Base-by-base conservation (phyloP, 2,113 vertebrate species). In the Riparia riparia region DNA sequence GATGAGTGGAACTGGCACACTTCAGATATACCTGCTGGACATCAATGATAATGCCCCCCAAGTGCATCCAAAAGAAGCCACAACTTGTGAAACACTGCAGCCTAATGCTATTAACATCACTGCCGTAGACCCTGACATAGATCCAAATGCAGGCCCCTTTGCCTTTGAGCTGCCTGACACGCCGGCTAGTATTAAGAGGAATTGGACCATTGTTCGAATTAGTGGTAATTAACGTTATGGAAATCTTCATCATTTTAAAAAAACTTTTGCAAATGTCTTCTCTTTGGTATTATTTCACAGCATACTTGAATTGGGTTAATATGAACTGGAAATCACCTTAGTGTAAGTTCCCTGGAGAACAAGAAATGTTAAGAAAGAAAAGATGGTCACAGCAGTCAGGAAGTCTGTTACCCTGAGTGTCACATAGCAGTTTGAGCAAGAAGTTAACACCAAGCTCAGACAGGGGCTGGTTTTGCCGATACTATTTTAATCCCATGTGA, bases 101-200 rank as follows among this genome's bases (percentile, higher is more conserved):
- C 99, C 99, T 80, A 99, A 99, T 9, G 98, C 98, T 96, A 99
- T 99, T 97, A 99, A 99, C 97, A 99, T 99, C 98, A 99, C 99
- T 8, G 99, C 99, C 6, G 68, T 99, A 14, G 99, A 99, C 81
- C 98, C 98, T 68, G 99, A 99, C 98, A 98, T 99, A 76, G 99
- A 98, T 96, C 99, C 99, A 31, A 99, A 99, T n/a, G 99, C 99
- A 4, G 99, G 99, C 68, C 99, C 99, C 0, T 99, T 99, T 71
- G 99, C 98, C 77, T 99, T 99, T 58, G 99, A 99, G 96, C 98
- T 99, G 60, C 98, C 99, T 82, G 96, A 98, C 78, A 97, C 93
- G 58, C 99, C 99, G 26, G 25, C 93, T 9, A 98, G 98, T 45
- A 98, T 99, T 86, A 98, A 98, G 93, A 99, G 98, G 96, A 99